Evolutionary conservation across 2,797 vertebrate genomes (phyloP).

Genomic region (Bradypodion pumilum): DNA sequence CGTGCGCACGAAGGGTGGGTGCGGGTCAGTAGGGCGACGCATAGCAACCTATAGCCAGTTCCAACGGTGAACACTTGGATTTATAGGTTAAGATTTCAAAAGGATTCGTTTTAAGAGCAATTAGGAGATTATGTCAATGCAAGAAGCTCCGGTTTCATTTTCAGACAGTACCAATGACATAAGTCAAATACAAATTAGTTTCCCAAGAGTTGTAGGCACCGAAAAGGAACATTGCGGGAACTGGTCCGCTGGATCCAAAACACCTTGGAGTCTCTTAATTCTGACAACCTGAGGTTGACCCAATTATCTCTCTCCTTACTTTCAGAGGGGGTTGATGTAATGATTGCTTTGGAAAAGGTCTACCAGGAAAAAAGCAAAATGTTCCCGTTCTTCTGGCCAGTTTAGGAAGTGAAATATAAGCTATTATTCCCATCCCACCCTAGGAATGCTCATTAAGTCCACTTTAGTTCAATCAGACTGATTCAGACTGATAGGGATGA

Average conservation of each 20-base stretch:
- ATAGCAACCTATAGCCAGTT: no score
- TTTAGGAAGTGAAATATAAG: neutral
- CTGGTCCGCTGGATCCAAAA: neutral
- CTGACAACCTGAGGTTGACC: neutral
- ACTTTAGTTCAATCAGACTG: neutral
- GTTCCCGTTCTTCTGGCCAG: neutral
- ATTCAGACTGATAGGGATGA: no score
- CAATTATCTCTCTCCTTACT: neutral
- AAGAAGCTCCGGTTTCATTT: no score
- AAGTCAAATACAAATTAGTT: no score
- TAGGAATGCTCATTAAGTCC: neutral
- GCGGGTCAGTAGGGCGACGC: no score
- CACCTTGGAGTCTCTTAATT: neutral
- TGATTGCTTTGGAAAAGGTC: no score
- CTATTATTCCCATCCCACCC: neutral
- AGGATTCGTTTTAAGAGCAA: slow-evolving; percentile 7
- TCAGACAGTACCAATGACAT: no score
- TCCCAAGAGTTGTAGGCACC: no score
- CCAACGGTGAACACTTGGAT: no score
- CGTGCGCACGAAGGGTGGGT: no score
- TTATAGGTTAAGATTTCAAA: no score
- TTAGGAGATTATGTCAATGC: neutral
- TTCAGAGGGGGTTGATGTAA: neutral
- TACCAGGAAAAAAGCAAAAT: neutral
- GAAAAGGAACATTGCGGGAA: neutral